Evolutionary conservation across 2,797 vertebrate species (phyloP), one percentile per base, ranked within the genome.

Genomic region (Enteromius argenteus): DNA sequence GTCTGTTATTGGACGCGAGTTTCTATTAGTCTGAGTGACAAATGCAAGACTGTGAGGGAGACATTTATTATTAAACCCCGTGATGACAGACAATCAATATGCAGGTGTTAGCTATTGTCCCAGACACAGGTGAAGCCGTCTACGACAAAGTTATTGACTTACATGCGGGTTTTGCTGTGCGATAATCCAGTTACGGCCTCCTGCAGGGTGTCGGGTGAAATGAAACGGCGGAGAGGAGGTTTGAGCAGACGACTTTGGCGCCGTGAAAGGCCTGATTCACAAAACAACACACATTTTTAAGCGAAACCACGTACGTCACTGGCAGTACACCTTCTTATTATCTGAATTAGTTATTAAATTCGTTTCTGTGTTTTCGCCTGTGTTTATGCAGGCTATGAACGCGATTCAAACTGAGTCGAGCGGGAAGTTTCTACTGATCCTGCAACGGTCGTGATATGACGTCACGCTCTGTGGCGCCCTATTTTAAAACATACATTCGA

Each of bases 11-110:
- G 60, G 73, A 39, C 60, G 2, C 14, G 46, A 68, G 44, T 67
- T 76, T 76, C 46, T 82, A 51, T 83, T 82, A 66, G 58, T 75
- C 80, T 51, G 69, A 64, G 60, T 67, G 81, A 83, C 72, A 76
- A 76, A 83, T 67, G 42, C 30, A 64, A 44, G 35, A 76, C 46
- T 23, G 72, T 17, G 62, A 83, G 46, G 35, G 81, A 83, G 46
- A 67, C 72, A 76, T 83, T 66, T 76, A 83, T 83, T 76, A 83
- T 83, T 68, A 83, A 76, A 68, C 14, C 49, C 14, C 6, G n/a
- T n/a, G 62, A 76, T 67, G 72, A 67, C 73, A 74, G 27, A 67
- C 62, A 76, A 76, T 83, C 81, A 76, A 83, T 83, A 76, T 76
- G 73, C 62, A 76, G 72, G 80, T 66, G 71, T 67, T 67, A 53